Percentiles rank a stretch among this genome's conserved stretches.
These are phyloP conservation scores for Diorhabda carinulata DNA, from an alignment of 1,140 invertebrate species.

Conservation along the genomic window DNA sequence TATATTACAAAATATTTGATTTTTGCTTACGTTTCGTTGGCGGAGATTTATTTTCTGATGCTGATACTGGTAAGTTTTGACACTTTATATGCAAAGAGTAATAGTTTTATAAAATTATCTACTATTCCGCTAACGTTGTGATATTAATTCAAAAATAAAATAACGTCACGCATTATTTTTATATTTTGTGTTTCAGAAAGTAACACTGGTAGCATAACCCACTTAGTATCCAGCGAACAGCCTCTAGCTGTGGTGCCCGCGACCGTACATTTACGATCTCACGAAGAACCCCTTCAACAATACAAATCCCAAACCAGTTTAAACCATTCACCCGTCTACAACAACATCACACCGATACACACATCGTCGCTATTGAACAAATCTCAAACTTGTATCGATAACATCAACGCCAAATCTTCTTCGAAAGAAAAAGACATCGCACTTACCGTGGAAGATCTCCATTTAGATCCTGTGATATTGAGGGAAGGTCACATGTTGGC, in stretches of 20 bases:
- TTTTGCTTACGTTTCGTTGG: slow-evolving; percentile 33
- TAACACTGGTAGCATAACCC: slow-evolving; percentile 61
- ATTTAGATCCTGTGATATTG: slow-evolving; percentile 43
- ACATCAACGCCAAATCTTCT: slow-evolving; percentile 29
- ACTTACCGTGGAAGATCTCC: slow-evolving; percentile 37
- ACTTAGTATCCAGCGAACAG: slow-evolving; percentile 60
- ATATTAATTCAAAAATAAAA: neutral
- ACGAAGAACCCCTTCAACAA: slow-evolving; percentile 44
- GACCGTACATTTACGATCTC: slow-evolving; percentile 42
- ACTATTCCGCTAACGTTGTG: too few species aligned
- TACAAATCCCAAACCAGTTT: slow-evolving; percentile 45
- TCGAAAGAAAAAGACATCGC: slow-evolving; percentile 15
- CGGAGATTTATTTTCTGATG: slow-evolving; percentile 35
- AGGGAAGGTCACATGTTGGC: slow-evolving; percentile 34
- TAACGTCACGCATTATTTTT: neutral
- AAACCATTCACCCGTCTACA: slow-evolving; percentile 44
- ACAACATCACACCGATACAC: slow-evolving; percentile 34
- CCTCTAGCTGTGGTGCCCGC: slow-evolving; percentile 55
- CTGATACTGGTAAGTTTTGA: slow-evolving; percentile 32
- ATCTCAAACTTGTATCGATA: slow-evolving; percentile 40
- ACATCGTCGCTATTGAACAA: slow-evolving; percentile 29
- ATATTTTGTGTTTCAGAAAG: slow-evolving; percentile 51
- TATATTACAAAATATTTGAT: slow-evolving; percentile 23
- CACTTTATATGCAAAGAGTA: slow-evolving; percentile 19
- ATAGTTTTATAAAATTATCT: too few species aligned